These are phyloP conservation scores for Ceratosolen solmsi DNA, from an alignment of 1,140 invertebrate species.

Conservation along the genomic window DNA sequence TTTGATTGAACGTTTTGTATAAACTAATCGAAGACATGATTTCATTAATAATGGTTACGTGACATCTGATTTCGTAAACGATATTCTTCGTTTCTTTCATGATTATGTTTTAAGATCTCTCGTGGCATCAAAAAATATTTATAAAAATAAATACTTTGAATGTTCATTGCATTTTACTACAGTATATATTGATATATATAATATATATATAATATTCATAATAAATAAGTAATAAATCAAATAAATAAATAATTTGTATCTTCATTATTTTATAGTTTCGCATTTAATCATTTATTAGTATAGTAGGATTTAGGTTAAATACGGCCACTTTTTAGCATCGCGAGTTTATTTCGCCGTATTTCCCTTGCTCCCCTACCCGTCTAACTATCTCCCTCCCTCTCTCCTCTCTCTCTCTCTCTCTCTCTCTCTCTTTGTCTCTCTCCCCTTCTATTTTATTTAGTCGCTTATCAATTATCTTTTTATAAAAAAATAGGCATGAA, in stretches of 20 bases:
- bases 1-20: slow-evolving; percentile 20
- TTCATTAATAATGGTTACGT: slow-evolving; percentile 31
- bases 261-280: slow-evolving; percentile 66
- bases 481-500: slow-evolving; percentile 40
- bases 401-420: not conserved
- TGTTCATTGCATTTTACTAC: slow-evolving; percentile 63
- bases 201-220: slow-evolving; percentile 59
- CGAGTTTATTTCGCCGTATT: slow-evolving; percentile 64
- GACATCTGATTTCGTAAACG: slow-evolving; percentile 21
- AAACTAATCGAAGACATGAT: slow-evolving; percentile 38
- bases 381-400: not conserved
- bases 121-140: slow-evolving; percentile 65
- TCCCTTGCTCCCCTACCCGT: slow-evolving; percentile 38
- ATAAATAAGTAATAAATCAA: slow-evolving; percentile 73
- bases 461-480: slow-evolving; percentile 14
- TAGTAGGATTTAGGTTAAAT: slow-evolving; percentile 69
- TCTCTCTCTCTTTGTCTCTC: slow-evolving; percentile 6
- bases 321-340: slow-evolving; percentile 55
- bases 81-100: slow-evolving; percentile 37
- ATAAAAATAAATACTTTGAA: slow-evolving; percentile 75
- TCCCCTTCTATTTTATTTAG: not conserved
- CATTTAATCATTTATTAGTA: slow-evolving; percentile 61
- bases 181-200: slow-evolving; percentile 62
- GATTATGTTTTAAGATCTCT: slow-evolving; percentile 48
- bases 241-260: slow-evolving; percentile 73